These are phyloP conservation scores for Kobus ellipsiprymnus DNA, from an alignment of 2,113 vertebrate genomes.

Conservation along the genomic window DNA sequence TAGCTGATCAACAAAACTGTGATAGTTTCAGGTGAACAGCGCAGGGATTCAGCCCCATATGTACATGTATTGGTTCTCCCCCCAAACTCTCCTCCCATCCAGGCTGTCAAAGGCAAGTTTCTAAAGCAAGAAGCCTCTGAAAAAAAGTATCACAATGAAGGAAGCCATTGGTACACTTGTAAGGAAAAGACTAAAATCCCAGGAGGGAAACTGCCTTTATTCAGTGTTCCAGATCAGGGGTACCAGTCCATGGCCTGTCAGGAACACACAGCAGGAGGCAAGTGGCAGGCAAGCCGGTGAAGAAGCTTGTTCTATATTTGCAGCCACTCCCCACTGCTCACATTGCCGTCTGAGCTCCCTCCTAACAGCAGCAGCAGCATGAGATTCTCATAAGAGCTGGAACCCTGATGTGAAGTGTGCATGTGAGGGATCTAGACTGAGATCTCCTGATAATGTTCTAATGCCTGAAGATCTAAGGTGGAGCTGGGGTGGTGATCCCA, in stretches of 20 bases:
- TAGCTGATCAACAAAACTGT: background rate
- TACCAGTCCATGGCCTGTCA: background rate
- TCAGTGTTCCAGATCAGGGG: background rate
- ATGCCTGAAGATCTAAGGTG: background rate
- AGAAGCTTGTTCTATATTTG: background rate
- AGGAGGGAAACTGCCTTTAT: background rate
- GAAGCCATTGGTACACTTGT: background rate
- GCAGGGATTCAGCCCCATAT: background rate
- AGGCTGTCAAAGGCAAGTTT: background rate
- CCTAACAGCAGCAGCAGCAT: background rate
- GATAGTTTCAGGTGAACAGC: background rate
- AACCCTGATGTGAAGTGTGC: background rate
- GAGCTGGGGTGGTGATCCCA: background rate
- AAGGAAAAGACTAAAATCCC: background rate
- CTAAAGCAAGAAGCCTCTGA: background rate
- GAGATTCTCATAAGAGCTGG: background rate
- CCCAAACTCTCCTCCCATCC: background rate
- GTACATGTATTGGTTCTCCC: background rate
- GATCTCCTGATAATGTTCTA: background rate
- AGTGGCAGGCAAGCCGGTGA: background rate
- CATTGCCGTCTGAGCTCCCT: background rate
- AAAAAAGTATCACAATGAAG: background rate
- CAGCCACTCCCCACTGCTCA: background rate
- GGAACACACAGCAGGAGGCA: background rate
- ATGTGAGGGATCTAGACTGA: background rate